phyloP scores from a whole-genome alignment of 2,888 invertebrate genomes.

The Leptopterna dolabrata region DNA sequence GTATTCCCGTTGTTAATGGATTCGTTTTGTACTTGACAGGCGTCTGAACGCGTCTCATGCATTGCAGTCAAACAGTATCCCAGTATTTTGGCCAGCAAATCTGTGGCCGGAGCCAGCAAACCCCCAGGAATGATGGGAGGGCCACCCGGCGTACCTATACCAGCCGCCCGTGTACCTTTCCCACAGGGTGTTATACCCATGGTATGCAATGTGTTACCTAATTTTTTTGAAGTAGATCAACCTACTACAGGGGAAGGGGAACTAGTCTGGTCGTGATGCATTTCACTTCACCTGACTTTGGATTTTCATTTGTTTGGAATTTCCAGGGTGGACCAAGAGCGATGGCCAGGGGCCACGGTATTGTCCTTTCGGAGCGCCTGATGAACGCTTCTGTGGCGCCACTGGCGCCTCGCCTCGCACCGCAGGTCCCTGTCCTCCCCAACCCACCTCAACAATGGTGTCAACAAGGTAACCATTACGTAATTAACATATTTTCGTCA shows the following conservation, averaged over 20 bases:
- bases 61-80: not conserved
- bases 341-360: not conserved
- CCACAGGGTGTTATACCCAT: not conserved
- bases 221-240: not conserved
- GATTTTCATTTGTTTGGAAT: not conserved
- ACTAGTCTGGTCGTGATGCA: too few relatives aligned
- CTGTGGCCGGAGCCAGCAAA: not conserved
- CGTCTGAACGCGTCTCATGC: slow-evolving; percentile 20
- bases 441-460: slow-evolving; percentile 39
- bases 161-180: not conserved
- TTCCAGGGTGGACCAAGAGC: not conserved
- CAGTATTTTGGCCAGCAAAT: not conserved
- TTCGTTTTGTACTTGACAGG: not conserved
- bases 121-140: not conserved
- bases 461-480: slow-evolving; percentile 5
- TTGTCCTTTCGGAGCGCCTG: not conserved
- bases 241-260: too few relatives aligned
- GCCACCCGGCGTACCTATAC: slow-evolving; percentile 10
- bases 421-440: not conserved
- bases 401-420: not conserved
- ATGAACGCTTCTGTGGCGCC: not conserved
- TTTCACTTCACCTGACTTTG: too few relatives aligned
- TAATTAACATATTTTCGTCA: not conserved
- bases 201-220: not conserved
- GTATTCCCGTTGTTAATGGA: not conserved